A percentile compares a stretch with the other conserved stretches of the same genome.
Conservation (phyloP, 64 coral and sea anemone species). For the Acropora yongei region DNA sequence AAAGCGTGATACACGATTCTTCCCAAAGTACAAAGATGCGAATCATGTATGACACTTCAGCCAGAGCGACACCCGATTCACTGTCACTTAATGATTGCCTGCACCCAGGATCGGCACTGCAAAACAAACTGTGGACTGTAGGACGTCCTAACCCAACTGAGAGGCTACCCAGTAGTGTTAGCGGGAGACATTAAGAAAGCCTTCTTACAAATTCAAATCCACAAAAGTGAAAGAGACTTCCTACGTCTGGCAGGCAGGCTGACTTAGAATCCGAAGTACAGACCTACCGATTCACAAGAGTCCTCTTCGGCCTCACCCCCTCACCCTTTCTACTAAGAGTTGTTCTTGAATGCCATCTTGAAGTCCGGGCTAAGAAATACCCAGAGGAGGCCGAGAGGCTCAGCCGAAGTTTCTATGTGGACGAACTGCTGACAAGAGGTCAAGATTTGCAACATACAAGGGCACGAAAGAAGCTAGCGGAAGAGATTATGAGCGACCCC, state of each 20-base stretch:
- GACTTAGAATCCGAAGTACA: slow-evolving; percentile 7
- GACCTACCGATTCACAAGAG: slow-evolving; percentile 31
- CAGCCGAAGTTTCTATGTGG: slow-evolving; percentile 44
- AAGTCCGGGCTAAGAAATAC: slow-evolving; percentile 36
- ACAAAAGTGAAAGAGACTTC: neutral
- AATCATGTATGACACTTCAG: slow-evolving; percentile 54
- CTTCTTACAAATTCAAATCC: slow-evolving; percentile 8
- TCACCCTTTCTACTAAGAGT: slow-evolving; percentile 57
- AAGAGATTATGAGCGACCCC: slow-evolving; percentile 64
- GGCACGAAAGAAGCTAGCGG: slow-evolving; percentile 25
- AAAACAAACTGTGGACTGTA: neutral
- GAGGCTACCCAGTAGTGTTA: slow-evolving; percentile 37
- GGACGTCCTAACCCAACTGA: slow-evolving; percentile 14
- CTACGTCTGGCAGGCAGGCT: slow-evolving; percentile 8
- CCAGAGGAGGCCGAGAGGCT: slow-evolving; percentile 29
- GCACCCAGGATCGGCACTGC: slow-evolving; percentile 49
- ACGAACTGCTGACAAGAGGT: slow-evolving; percentile 46
- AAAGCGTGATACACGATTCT: slow-evolving; percentile 26
- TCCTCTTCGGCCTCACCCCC: slow-evolving; percentile 7
- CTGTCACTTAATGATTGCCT: slow-evolving; percentile 64
- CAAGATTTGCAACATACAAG: slow-evolving; percentile 18
- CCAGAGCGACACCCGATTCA: neutral
- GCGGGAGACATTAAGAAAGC: slow-evolving; percentile 66
- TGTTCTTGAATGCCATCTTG: slow-evolving; percentile 47
- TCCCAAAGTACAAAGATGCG: slow-evolving; percentile 46